Evolutionary conservation across 2,888 invertebrate genomes (phyloP), one percentile per base, ranked within the genome.

Genomic region (Orthosia incerta): DNA sequence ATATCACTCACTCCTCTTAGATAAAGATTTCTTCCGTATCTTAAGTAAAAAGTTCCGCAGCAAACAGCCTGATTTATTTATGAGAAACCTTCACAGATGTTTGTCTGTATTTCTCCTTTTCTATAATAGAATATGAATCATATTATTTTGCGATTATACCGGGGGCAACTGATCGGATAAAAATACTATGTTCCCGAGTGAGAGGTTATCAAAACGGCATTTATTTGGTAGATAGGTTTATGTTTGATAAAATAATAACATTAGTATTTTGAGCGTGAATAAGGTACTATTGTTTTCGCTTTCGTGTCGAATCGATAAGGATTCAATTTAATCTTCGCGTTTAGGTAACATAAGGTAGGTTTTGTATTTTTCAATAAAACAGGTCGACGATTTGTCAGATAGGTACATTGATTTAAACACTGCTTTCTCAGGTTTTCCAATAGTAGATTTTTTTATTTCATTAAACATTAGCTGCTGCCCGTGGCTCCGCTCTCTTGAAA

Each of bases 21-120:
- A 71, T 71, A 75, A 26, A 13, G 53, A 51, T 63, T 56, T 50
- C 66, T 60, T 59, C 55, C 80, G 60, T 79, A 80, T 82, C 65
- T 53, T 57, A 71, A 83, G 80, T 80, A 73, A 84, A 88, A 87
- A 83, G 82, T 86, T 87, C 64, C 74, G 64, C 74, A 81, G 79
- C 79, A 83, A 87, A 84, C 82, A 80, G 79, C 63, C 74, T 84
- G 86, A 86, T 87, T 87, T 89, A 87, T 87, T 87, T 85, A 89
- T 83, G 83, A 83, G 79, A 68, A 79, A 83, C 74, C 73, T 83
- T 80, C 76, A 70, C 74, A 83, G 78, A 76, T 83, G 79, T 73
- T 71, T 76, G 79, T 80, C 81, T 79, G 74, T 69, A 76, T 70
- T 61, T 71, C 63, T 69, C 65, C 57, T 65, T 71, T 65, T 18